Conservation (phyloP, 2,888 invertebrate genomes). For the Leptarthrus brevirostris region DNA sequence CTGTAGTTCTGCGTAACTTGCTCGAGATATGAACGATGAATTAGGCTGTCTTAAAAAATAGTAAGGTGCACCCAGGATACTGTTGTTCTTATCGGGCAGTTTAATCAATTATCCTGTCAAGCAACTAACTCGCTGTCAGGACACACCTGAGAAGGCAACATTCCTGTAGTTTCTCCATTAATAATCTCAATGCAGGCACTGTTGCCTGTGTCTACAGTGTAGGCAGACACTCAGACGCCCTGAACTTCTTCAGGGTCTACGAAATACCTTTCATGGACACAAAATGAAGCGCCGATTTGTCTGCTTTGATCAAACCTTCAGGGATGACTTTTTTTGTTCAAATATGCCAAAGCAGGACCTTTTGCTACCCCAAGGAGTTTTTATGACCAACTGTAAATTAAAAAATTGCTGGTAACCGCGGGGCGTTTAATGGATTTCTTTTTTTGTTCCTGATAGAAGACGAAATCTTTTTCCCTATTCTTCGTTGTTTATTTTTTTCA, state of each 20-base stretch:
- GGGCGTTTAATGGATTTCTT: slow-evolving; percentile 46
- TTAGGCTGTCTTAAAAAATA: not conserved
- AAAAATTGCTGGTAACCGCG: slow-evolving; percentile 48
- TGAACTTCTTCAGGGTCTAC: slow-evolving; percentile 31
- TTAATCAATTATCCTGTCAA: slow-evolving; percentile 38
- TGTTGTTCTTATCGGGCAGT: slow-evolving; percentile 23
- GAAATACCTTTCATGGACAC: not conserved
- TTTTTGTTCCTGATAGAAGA: slow-evolving; percentile 8
- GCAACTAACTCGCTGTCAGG: slow-evolving; percentile 12
- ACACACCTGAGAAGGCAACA: slow-evolving; percentile 49
- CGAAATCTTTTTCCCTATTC: slow-evolving; percentile 1
- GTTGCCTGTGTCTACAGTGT: not conserved
- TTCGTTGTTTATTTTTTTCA: not conserved
- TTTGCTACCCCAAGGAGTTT: slow-evolving; percentile 41
- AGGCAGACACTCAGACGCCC: slow-evolving; percentile 52
- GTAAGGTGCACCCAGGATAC: not conserved
- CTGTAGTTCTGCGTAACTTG: slow-evolving; percentile 28
- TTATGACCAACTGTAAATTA: slow-evolving; percentile 47
- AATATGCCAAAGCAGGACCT: slow-evolving; percentile 10
- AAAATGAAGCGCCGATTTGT: slow-evolving; percentile 51
- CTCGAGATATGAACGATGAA: not conserved
- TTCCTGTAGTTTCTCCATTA: slow-evolving; percentile 44
- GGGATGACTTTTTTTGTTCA: slow-evolving; percentile 15
- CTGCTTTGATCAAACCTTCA: slow-evolving; percentile 47
- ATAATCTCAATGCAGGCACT: slow-evolving; percentile 27